Percentiles rank a stretch among this genome's conserved stretches.
Conservation (phyloP, 2,888 invertebrate species). For the Abrostola tripartita region DNA sequence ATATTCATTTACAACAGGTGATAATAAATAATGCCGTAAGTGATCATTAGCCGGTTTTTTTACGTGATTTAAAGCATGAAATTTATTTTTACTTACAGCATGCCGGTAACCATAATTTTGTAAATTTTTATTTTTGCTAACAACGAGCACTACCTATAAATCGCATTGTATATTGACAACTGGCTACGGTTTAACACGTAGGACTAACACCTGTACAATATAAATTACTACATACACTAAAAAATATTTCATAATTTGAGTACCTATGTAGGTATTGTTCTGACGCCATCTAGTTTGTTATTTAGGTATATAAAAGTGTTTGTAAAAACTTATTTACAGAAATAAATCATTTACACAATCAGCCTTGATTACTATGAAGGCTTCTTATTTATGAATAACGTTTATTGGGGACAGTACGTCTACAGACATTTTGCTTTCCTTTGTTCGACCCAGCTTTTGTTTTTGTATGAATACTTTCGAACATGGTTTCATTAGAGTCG, state of each 20-base stretch:
- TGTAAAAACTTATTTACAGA: no score
- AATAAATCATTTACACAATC: background rate
- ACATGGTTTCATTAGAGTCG: constrained; percentile 13
- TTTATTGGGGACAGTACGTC: constrained; percentile 4
- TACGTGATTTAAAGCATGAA: constrained; percentile 68
- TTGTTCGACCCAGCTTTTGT: constrained; percentile 17
- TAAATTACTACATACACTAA: constrained; percentile 1
- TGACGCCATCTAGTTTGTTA: background rate
- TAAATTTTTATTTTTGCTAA: constrained; percentile 33
- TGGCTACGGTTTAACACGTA: constrained; percentile 22
- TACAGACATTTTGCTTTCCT: constrained; percentile 17
- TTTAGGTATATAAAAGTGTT: no score
- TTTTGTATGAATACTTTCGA: constrained; percentile 19
- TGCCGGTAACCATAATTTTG: constrained; percentile 49
- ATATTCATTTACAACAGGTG: constrained; percentile 59
- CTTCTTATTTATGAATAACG: constrained; percentile 18
- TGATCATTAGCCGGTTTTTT: constrained; percentile 84
- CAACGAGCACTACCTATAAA: constrained; percentile 22
- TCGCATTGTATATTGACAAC: constrained; percentile 19
- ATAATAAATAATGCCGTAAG: constrained; percentile 67
- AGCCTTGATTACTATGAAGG: background rate
- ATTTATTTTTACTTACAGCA: constrained; percentile 71
- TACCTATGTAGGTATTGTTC: constrained; percentile 1
- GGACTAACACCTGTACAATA: constrained; percentile 38
- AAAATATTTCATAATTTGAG: background rate